Evolutionary conservation across 2,888 invertebrate genomes (phyloP).

Genomic region (Tetropium fuscum): DNA sequence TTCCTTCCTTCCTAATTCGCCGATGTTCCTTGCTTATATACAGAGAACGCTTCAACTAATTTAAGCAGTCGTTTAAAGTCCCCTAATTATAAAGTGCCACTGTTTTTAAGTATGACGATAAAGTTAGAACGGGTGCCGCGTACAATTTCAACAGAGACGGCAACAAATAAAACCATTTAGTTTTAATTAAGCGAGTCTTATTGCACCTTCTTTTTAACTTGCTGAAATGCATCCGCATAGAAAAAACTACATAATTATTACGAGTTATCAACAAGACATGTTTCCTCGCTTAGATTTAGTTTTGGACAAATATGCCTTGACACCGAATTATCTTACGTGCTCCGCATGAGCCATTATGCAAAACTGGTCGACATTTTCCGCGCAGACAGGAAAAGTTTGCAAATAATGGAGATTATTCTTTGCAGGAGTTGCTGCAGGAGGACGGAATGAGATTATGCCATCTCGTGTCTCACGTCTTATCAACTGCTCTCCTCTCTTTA

Average conservation of each 20-base stretch:
- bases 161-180: background rate
- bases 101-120: background rate
- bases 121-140: background rate
- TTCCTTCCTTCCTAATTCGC: conserved; percentile 1
- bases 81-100: conserved; percentile 8
- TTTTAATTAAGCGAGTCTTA: background rate
- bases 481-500: conserved; percentile 6
- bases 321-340: conserved; percentile 2
- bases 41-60: background rate
- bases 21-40: background rate
- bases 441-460: conserved; percentile 21
- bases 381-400: conserved; percentile 21
- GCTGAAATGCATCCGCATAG: too few relatives aligned
- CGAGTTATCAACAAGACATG: too few relatives aligned
- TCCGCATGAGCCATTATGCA: conserved; percentile 19
- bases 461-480: conserved; percentile 21
- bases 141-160: background rate
- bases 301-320: too few relatives aligned
- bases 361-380: conserved; percentile 16
- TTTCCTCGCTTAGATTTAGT: too few relatives aligned
- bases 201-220: background rate
- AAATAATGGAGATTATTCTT: conserved; percentile 27
- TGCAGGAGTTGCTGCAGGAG: conserved; percentile 18
- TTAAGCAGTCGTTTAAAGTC: conserved; percentile 8
- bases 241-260: too few relatives aligned